Conservation (phyloP, 2,888 invertebrate genomes). For the Aplocera efformata region DNA sequence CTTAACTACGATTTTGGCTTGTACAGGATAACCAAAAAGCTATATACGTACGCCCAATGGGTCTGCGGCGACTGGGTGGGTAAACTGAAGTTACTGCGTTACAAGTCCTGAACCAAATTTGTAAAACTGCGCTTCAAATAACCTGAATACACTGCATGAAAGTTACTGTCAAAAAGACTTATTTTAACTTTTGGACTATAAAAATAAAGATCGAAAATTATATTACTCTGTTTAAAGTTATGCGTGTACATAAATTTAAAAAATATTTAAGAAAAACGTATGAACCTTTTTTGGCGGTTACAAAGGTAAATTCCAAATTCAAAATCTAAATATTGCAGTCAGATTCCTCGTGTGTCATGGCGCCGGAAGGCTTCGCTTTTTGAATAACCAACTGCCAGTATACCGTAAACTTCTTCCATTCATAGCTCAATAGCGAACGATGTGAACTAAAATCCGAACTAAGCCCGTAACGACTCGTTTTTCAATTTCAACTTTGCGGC, state of each 20-base stretch:
- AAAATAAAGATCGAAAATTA: too few relatives aligned
- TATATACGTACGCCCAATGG: conserved; percentile 61
- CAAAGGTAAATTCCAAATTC: too few relatives aligned
- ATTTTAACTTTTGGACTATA: too few relatives aligned
- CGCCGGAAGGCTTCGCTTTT: too few relatives aligned
- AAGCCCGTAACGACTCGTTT: conserved; percentile 26
- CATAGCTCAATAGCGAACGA: conserved; percentile 5
- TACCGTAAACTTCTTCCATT: not conserved
- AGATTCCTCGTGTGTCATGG: too few relatives aligned
- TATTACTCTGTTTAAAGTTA: too few relatives aligned
- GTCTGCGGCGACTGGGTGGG: conserved; percentile 91
- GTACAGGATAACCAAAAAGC: too few relatives aligned
- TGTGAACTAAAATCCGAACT: conserved; percentile 17
- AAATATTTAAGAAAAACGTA: too few relatives aligned
- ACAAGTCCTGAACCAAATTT: conserved; percentile 82
- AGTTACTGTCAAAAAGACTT: conserved; percentile 84
- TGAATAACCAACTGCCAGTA: too few relatives aligned
- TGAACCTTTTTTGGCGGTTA: too few relatives aligned
- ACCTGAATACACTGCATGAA: conserved; percentile 88
- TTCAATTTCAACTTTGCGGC: conserved; percentile 43
- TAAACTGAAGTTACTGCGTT: conserved; percentile 85
- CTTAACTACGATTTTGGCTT: too few relatives aligned
- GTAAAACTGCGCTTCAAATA: conserved; percentile 85
- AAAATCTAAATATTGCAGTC: not conserved
- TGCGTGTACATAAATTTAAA: too few relatives aligned